Conservation (phyloP, 2,888 invertebrate genomes). For the Lasioglossum leucozonium region DNA sequence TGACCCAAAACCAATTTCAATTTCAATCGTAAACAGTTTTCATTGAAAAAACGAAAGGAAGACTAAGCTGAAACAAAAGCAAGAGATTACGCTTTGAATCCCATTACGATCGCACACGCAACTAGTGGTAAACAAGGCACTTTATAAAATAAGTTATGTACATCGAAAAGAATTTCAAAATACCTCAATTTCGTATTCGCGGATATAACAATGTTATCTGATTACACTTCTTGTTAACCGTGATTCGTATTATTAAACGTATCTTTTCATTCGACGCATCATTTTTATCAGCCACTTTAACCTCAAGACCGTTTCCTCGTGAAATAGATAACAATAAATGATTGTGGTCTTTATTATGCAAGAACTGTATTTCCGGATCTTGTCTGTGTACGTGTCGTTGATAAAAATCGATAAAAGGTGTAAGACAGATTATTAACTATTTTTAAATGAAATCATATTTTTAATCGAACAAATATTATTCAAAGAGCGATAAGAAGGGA, state of each 20-base stretch:
- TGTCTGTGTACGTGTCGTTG: background rate
- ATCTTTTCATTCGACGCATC: background rate
- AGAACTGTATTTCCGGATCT: background rate
- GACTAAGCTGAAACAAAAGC: background rate
- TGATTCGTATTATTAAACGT: background rate
- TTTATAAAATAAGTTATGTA: background rate
- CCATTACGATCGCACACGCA: background rate
- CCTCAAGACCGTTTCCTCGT: slow-evolving; percentile 1
- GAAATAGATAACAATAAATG: slow-evolving; percentile 31
- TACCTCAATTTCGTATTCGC: background rate
- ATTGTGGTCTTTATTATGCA: background rate
- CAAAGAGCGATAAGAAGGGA: background rate
- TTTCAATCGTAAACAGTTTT: slow-evolving; percentile 37
- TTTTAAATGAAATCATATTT: background rate
- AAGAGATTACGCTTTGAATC: background rate
- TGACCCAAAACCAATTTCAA: slow-evolving; percentile 63
- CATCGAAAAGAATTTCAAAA: background rate
- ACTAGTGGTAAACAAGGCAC: background rate
- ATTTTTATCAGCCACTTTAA: background rate
- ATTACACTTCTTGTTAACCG: background rate
- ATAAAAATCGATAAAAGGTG: background rate
- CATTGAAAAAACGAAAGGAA: background rate
- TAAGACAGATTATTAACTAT: background rate
- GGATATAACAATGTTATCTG: background rate
- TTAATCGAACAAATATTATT: background rate